Evolutionary conservation across 2,888 invertebrate genomes (phyloP), one percentile per base, ranked within the genome.

Genomic region (Schizaphis graminum): DNA sequence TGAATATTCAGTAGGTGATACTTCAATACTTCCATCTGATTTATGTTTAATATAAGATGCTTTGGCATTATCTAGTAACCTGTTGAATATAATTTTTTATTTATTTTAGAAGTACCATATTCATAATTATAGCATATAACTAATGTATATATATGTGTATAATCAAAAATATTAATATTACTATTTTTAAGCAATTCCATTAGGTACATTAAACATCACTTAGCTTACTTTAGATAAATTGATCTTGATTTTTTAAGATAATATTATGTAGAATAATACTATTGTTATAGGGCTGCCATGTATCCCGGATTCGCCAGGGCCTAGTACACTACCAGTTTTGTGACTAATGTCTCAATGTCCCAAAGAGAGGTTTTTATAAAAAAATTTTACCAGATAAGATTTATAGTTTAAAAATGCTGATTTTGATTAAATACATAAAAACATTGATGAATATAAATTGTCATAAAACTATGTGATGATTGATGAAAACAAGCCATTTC

Each of bases 1-100:
- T 96, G 92, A 97, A 97, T 28, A 97, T 97, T 94, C 94, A 41
- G 49, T 67, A 67, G 90, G 94, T 24, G 49, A 86, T 41, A 94
- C 67, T 91, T 94, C 95, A 97, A 97, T 61, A 96, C 86, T 94
- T 94, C 93, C 91, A 90, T 94, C 91, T 56, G 84, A 87, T 86
- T 90, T 94, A 91, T 94, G 24, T 94, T 91, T 94, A 47, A 94
- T 94, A 49, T 94, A 94, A 49, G 94, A 94, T 67, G 94, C 94
- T 94, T 94, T 94, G 53, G 53, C 49, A 67, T 26, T 87, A 77
- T 93, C 92, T 53, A 56, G 7, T 93, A 93, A 77, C n/a, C 92
- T 93, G n/a, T 24, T 49, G n/a, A 77, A 8, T 56, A 89, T 56
- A 77, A 77, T 77, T 92, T 41, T n/a, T 86, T 47, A 86, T 86